Conservation (phyloP, 2,797 vertebrate genomes). For the Percopsis omiscomaycus region DNA sequence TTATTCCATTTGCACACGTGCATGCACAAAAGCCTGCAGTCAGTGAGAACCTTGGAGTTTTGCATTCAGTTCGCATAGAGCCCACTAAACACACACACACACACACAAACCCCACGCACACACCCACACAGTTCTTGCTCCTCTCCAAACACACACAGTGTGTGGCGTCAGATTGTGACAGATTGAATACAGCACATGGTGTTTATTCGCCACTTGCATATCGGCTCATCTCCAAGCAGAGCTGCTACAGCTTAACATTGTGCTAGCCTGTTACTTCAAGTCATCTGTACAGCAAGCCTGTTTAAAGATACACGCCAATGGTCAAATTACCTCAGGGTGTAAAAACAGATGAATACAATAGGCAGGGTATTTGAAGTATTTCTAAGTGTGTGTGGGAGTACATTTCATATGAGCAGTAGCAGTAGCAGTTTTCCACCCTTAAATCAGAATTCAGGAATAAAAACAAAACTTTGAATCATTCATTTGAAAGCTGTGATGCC, state of each 20-base stretch:
- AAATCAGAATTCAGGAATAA: too few relatives aligned
- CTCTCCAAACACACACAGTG: background rate
- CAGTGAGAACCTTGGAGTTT: background rate
- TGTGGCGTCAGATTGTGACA: background rate
- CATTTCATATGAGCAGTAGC: too few relatives aligned
- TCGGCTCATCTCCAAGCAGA: background rate
- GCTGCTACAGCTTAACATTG: background rate
- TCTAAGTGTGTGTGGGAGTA: too few relatives aligned
- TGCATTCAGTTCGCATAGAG: background rate
- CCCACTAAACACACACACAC: background rate
- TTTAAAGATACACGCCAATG: too few relatives aligned
- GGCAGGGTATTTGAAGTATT: too few relatives aligned
- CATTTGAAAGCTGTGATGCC: too few relatives aligned
- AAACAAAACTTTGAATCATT: too few relatives aligned
- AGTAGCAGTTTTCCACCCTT: too few relatives aligned
- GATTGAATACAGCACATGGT: slow-evolving; percentile 6
- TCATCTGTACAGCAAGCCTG: too few relatives aligned
- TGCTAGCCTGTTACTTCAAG: background rate
- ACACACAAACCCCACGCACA: slow-evolving; percentile 3
- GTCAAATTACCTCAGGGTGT: too few relatives aligned
- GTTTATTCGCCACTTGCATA: background rate
- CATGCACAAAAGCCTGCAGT: background rate
- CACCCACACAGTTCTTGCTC: background rate
- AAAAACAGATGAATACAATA: too few relatives aligned
- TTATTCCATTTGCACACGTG: background rate